Base-by-base conservation (phyloP, 2,888 invertebrate species). In the Drosophila rubida region DNA sequence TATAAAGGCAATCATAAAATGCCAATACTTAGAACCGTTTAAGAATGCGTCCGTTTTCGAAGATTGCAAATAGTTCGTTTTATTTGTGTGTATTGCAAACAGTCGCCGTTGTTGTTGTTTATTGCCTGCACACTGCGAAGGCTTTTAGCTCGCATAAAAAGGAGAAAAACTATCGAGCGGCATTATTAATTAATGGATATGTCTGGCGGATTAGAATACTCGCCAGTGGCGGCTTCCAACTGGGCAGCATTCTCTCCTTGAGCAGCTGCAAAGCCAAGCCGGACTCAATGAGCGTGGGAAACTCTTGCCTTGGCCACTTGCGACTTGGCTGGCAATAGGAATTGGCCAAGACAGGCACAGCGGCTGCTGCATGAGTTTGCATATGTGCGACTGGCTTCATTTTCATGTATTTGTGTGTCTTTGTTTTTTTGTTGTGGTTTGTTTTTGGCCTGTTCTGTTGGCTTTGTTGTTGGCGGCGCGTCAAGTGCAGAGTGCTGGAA, bases 141-240 rank as follows among this genome's bases (percentile, higher is more conserved):
- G 27, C 30, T 53, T 30, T 30, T 9, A 30, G 30, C 13, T 6
- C 9, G 14, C 35, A 35, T 13, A 35, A 11, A 37, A 27, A 8
- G 9, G 25, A 16, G 4, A 14, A n/a, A 35, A 35, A 35, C 6
- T 25, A 45, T 35, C 32, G 22, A 23, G 14, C 19, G 4, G 48
- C 62, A 46, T 48, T 75, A 79, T 79, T 75, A 87, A 87, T 84
- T 80, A 78, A 86, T 59, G 60, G 65, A 58, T 64, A 71, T 59
- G 50, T 63, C 55, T 59, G 62, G 22, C 67, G 54, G 68, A 83
- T 83, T 86, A 80, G 84, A 86, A 80, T 84, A 80, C 55, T 62
- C 27, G 67, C 25, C 25, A 50, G n/a, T 11, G 19, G 62, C 49
- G 49, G 54, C 69, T 66, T 54, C 60, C 68, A 69, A 78, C 59